phyloP scores from a whole-genome alignment of 37 sponge, comb jelly and placozoan species.

The Cliona cf. orientalis region DNA sequence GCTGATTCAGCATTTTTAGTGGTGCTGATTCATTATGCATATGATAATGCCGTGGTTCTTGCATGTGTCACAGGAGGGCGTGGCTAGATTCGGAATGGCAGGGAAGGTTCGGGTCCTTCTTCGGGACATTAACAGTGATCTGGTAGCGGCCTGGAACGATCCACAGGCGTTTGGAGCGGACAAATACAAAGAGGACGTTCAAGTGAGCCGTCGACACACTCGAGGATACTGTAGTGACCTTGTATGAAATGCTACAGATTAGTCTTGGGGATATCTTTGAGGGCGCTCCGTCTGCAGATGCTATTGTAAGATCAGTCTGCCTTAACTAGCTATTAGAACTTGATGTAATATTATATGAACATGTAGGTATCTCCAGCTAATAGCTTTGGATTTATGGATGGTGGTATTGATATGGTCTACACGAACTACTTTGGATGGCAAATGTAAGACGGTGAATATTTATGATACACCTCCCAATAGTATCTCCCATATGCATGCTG shows the following conservation, averaged over 20 bases:
- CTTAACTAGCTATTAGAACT: neutral
- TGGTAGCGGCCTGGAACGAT: conserved; percentile 70
- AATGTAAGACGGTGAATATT: conserved; percentile 44
- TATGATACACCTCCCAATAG: neutral
- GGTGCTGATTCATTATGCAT: too few relatives aligned
- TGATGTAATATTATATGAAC: neutral
- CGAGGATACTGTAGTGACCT: neutral
- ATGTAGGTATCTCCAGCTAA: conserved; percentile 82
- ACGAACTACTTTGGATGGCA: conserved; percentile 84
- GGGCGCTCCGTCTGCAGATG: conserved; percentile 75
- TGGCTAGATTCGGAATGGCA: too few relatives aligned
- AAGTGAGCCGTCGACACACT: conserved; percentile 56
- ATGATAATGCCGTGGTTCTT: too few relatives aligned
- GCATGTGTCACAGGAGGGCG: too few relatives aligned
- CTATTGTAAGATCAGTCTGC: conserved; percentile 49
- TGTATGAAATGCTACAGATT: conserved; percentile 32
- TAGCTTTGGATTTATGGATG: conserved; percentile 92
- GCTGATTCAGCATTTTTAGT: too few relatives aligned
- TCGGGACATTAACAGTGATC: conserved; percentile 39
- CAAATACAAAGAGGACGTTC: conserved; percentile 34
- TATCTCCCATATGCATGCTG: neutral
- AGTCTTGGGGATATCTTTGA: conserved; percentile 81
- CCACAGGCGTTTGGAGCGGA: conserved; percentile 39
- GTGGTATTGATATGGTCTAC: conserved; percentile 84
- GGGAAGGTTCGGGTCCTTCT: conserved; percentile 51